These are phyloP conservation scores for Rotaria socialis DNA, from an alignment of 2,888 invertebrate genomes.

Conservation along the genomic window DNA sequence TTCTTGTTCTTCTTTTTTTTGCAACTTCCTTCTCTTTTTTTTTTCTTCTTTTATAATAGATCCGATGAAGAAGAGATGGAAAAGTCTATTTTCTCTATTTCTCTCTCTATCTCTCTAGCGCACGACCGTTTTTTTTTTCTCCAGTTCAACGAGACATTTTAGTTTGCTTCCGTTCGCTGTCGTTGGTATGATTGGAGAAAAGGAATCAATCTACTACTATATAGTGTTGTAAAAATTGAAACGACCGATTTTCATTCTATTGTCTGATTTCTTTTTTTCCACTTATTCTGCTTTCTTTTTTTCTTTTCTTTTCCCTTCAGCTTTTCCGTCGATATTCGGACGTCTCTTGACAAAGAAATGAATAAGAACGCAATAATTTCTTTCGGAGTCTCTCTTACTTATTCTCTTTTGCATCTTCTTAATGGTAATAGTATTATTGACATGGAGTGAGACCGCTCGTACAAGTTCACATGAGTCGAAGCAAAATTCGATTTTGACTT, in stretches of 20 bases:
- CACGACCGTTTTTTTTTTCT: not conserved
- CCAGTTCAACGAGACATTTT: constrained; percentile 5
- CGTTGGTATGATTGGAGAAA: not conserved
- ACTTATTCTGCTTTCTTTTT: no score
- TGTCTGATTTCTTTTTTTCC: not conserved
- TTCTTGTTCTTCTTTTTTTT: constrained; percentile 3
- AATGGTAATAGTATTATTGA: not conserved
- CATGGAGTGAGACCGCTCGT: not conserved
- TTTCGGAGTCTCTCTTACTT: not conserved
- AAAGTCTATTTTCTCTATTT: not conserved
- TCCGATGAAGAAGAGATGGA: not conserved
- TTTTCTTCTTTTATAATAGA: not conserved
- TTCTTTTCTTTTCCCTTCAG: not conserved
- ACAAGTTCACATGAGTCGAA: not conserved
- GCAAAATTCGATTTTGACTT: not conserved
- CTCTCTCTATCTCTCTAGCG: not conserved
- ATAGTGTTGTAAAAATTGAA: constrained; percentile 26
- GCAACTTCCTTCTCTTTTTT: not conserved
- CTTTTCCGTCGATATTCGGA: not conserved
- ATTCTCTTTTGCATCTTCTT: not conserved
- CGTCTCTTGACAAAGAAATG: not conserved
- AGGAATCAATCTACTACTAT: not conserved
- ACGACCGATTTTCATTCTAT: constrained; percentile 15
- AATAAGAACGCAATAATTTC: not conserved
- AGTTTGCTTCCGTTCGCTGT: not conserved